These are phyloP conservation scores for Seriola aureovittata DNA, from an alignment of 2,113 vertebrate species.

Conservation along the genomic window DNA sequence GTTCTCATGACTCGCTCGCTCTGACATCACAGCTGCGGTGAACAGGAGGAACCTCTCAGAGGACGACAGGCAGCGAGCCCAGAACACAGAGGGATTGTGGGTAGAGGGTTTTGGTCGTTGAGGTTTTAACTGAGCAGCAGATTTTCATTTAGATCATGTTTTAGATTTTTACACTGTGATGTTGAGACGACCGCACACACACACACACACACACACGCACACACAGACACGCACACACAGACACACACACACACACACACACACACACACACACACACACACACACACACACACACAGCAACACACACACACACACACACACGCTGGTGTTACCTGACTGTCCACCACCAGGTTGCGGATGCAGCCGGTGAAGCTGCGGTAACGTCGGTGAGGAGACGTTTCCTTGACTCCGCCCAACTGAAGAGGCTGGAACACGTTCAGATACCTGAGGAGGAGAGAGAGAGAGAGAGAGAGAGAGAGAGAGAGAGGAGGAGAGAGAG, in stretches of 20 bases:
- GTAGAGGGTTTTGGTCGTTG: conserved; percentile 18
- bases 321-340: conserved; percentile 84
- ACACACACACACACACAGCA: conserved; percentile 32
- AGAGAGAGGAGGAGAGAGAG: too few species aligned
- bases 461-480: too few species aligned
- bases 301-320: conserved; percentile 32
- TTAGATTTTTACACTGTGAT: conserved; percentile 25
- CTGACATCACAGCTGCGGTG: not conserved
- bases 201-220: conserved; percentile 23
- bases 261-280: conserved; percentile 24
- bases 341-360: conserved; percentile 89
- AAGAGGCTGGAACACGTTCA: conserved; percentile 88
- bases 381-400: conserved; percentile 72
- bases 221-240: conserved; percentile 37
- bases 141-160: conserved; percentile 44
- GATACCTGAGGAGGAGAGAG: conserved; percentile 74
- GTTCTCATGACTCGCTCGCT: too few species aligned
- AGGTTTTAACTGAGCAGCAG: conserved; percentile 32
- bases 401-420: conserved; percentile 91
- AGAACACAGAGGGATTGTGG: conserved; percentile 30
- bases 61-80: not conserved
- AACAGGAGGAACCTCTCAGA: not conserved
- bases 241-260: conserved; percentile 26
- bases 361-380: conserved; percentile 88
- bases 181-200: conserved; percentile 3